Evolutionary conservation across 2,113 vertebrate species (phyloP).

Genomic region (Irena cyanogastra): DNA sequence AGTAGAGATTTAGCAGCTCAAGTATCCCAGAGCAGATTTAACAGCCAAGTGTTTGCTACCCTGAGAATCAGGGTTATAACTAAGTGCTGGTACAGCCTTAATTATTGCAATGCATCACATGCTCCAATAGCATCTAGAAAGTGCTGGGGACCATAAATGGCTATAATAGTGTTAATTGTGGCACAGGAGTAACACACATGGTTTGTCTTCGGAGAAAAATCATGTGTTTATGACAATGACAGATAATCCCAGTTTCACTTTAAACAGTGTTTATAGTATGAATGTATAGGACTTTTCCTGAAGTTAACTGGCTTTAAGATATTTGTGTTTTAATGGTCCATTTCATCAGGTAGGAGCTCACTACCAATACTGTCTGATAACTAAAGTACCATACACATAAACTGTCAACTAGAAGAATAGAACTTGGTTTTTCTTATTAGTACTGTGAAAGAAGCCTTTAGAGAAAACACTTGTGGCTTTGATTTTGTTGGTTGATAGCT

Average conservation of each 20-base stretch:
- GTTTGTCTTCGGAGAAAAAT: neutral
- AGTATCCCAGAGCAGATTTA: conserved; percentile 4
- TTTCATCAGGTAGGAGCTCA: conserved; percentile 24
- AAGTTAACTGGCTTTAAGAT: conserved; percentile 53
- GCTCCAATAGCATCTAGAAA: neutral
- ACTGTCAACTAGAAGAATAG: conserved; percentile 24
- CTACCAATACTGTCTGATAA: conserved; percentile 2
- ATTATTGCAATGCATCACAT: neutral
- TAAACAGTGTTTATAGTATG: conserved; percentile 40
- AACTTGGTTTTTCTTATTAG: conserved; percentile 37
- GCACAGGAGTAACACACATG: neutral
- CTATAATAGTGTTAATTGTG: neutral
- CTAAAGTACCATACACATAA: neutral
- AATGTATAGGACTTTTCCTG: conserved; percentile 47
- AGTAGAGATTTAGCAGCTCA: neutral
- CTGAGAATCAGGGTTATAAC: neutral
- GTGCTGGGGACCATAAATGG: neutral
- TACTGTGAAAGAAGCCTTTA: conserved; percentile 62
- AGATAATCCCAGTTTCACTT: conserved; percentile 12
- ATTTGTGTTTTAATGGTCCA: conserved; percentile 25
- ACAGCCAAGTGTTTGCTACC: neutral
- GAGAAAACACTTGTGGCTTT: conserved; percentile 56
- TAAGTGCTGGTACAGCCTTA: conserved; percentile 54
- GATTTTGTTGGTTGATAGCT: conserved; percentile 50
- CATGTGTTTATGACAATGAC: neutral